Evolutionary conservation across 2,888 invertebrate genomes (phyloP).

Genomic region (Vandiemenella viatica): DNA sequence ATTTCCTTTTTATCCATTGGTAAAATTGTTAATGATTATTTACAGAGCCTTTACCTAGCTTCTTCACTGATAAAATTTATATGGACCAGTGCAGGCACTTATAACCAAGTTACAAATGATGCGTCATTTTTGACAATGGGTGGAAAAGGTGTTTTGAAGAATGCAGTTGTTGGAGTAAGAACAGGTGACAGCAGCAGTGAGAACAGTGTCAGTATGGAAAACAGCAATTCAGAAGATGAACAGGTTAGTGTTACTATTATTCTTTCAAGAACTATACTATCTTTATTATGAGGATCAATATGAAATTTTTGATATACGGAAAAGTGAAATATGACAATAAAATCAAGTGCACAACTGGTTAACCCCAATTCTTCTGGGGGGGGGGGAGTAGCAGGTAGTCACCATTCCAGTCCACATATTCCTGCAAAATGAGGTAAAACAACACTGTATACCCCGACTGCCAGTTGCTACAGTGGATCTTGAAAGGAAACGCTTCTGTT

Average conservation of each 20-base stretch:
- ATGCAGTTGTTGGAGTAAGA: conserved; percentile 9
- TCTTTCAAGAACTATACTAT: conserved; percentile 3
- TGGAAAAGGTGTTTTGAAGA: conserved; percentile 13
- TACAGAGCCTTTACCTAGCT: conserved; percentile 72
- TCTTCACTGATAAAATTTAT: conserved; percentile 81
- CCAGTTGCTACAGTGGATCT: too few species aligned
- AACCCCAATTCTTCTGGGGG: too few species aligned
- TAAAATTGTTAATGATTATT: too few species aligned
- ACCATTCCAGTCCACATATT: too few species aligned
- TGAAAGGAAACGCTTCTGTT: too few species aligned
- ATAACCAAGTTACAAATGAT: conserved; percentile 20
- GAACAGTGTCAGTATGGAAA: conserved; percentile 65
- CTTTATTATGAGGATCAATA: conserved; percentile 1
- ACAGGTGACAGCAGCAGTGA: conserved; percentile 46
- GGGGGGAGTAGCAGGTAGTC: too few species aligned
- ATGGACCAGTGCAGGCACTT: conserved; percentile 52
- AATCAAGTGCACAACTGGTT: too few species aligned
- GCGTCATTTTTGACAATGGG: conserved; percentile 16
- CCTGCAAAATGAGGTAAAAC: too few species aligned
- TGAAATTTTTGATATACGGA: too few species aligned
- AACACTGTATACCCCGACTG: too few species aligned
- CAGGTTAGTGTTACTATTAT: conserved; percentile 26
- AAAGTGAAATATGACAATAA: too few species aligned
- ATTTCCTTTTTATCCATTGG: too few species aligned
- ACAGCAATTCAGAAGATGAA: conserved; percentile 65